Evolutionary conservation across 1,140 invertebrate species (phyloP).

Genomic region (Halesus radiatus): DNA sequence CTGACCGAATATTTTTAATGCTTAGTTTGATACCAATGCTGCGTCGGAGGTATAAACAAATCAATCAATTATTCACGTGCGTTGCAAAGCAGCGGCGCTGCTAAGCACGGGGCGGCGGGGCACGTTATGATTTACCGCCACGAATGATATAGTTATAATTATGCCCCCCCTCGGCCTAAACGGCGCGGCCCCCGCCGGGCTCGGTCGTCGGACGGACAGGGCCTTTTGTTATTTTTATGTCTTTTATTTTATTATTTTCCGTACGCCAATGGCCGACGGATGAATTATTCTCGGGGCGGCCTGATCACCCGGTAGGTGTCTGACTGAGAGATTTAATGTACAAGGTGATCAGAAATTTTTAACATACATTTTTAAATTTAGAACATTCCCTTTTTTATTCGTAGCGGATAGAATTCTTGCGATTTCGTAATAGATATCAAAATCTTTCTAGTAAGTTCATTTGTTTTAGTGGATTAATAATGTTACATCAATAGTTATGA

Average conservation of each 20-base stretch:
- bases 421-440: too few species aligned
- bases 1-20: too few species aligned
- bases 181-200: constrained; percentile 1
- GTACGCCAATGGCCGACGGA: constrained; percentile 22
- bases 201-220: constrained; percentile 2
- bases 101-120: background rate
- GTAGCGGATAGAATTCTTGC: too few species aligned
- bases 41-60: constrained; percentile 28
- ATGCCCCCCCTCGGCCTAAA: constrained; percentile 11
- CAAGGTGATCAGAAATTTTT: background rate
- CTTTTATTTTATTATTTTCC: constrained; percentile 14
- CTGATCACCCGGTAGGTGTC: constrained; percentile 34
- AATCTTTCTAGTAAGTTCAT: too few species aligned
- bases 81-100: background rate
- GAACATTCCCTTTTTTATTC: too few species aligned
- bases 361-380: background rate
- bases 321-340: background rate
- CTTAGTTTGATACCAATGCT: background rate
- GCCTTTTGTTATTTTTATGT: constrained; percentile 5
- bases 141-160: constrained; percentile 41
- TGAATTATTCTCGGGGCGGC: constrained; percentile 26
- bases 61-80: constrained; percentile 33
- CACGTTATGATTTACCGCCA: constrained; percentile 8
- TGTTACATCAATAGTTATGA: too few species aligned
- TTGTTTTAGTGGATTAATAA: too few species aligned